phyloP scores from a whole-genome alignment of 2,113 vertebrate genomes.

The Tetrao urogallus region DNA sequence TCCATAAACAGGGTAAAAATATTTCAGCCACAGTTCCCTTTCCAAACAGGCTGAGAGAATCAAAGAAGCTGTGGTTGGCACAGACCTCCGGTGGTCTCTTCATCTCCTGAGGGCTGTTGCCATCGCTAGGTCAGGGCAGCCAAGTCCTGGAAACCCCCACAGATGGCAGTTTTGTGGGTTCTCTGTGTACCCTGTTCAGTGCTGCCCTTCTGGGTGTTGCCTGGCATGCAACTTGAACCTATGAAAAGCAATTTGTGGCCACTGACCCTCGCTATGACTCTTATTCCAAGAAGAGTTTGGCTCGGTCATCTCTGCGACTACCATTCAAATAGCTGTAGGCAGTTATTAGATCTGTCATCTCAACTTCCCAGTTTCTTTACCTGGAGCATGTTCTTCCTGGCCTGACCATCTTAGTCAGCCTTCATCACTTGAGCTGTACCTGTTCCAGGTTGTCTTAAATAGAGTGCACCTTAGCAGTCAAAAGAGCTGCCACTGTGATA shows the following conservation, averaged over 20 bases:
- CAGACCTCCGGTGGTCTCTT: background rate
- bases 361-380: background rate
- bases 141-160: background rate
- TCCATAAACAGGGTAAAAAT: background rate
- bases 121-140: background rate
- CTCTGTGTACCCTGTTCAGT: background rate
- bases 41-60: background rate
- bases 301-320: background rate
- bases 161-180: background rate
- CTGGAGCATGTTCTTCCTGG: background rate
- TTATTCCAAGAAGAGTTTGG: background rate
- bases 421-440: background rate
- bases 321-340: background rate
- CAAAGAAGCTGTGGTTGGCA: background rate
- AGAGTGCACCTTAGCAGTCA: rapidly evolving
- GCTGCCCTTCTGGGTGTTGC: background rate
- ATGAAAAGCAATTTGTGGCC: background rate
- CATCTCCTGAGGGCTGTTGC: background rate
- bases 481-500: background rate
- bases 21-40: background rate
- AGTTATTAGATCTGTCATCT: background rate
- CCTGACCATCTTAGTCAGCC: background rate
- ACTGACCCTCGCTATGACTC: background rate
- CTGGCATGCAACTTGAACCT: background rate
- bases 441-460: background rate